Conservation (phyloP, 2,888 invertebrate genomes). For the Saturnia pavonia region DNA sequence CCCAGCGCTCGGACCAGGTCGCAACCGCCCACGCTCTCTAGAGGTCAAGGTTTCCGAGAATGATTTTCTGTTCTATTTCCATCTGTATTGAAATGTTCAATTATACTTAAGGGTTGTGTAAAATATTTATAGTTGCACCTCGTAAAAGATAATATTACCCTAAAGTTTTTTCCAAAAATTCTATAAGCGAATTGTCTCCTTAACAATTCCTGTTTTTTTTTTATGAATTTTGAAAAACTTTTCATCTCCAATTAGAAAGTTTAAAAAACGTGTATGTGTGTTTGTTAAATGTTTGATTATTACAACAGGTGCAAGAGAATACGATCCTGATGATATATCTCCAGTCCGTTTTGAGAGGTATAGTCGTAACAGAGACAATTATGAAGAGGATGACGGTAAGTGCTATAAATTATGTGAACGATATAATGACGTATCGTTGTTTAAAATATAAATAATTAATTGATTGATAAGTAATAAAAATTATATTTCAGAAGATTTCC, state of each 20-base stretch:
- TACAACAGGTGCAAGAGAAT: slow-evolving; percentile 50
- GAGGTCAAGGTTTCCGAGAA: slow-evolving; percentile 35
- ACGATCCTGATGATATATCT: slow-evolving; percentile 51
- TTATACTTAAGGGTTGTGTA: neutral
- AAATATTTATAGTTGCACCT: neutral
- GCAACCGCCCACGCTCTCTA: slow-evolving; percentile 53
- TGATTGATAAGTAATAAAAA: neutral
- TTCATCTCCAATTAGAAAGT: neutral
- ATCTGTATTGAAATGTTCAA: neutral
- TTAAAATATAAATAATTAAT: neutral
- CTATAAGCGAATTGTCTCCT: too few relatives aligned
- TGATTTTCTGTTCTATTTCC: neutral
- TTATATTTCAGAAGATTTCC: slow-evolving; percentile 60
- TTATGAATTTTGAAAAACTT: neutral
- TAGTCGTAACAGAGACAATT: slow-evolving; percentile 15
- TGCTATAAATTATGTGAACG: neutral
- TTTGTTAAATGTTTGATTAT: neutral
- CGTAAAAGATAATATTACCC: neutral
- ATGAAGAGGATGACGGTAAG: slow-evolving; percentile 21
- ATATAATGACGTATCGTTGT: neutral
- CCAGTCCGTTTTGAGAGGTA: slow-evolving; percentile 51
- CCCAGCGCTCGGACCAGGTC: slow-evolving; percentile 48
- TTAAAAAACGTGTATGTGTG: neutral
- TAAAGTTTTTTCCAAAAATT: too few relatives aligned
- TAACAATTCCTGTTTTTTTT: neutral